Evolutionary conservation across 2,888 invertebrate genomes (phyloP), one percentile per base, ranked within the genome.

Genomic region (Pseudeuparius sepicola): DNA sequence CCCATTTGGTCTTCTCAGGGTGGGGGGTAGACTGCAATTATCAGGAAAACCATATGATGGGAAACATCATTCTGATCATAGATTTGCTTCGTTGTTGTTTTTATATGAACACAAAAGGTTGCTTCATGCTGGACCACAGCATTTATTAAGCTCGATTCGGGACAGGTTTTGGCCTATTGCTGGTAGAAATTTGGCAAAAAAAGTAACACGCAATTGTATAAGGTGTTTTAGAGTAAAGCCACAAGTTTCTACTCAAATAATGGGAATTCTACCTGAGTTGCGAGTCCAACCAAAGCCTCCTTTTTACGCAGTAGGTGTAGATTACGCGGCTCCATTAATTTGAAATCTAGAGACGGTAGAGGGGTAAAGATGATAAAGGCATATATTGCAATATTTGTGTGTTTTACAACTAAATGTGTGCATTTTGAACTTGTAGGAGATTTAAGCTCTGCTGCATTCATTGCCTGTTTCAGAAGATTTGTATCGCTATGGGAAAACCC

Each of bases 401-500:
- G 20, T n/a, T 7, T 20, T 6, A n/a, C n/a, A n/a, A 7, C 20
- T n/a, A 20, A 20, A n/a, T 6, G 7, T 20, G n/a, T n/a, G n/a
- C 20, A 20, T n/a, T 7, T 20, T 20, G 20, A 20, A 11, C 10
- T 26, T 7, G 26, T 26, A 11, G n/a, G 20, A 6, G n/a, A n/a
- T 20, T n/a, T 20, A 6, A 7, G 7, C 6, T 7, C 20, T 6
- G 20, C 6, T 7, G 20, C 20, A 7, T 20, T 20, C 20, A 20
- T 20, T 20, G 6, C n/a, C 6, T 7, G 7, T 7, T 20, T 20
- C 7, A 20, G n/a, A 20, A 6, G 20, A 20, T 20, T 20, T 20
- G 20, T 20, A 11, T 6, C 26, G n/a, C 20, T n/a, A 20, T 25
- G 3, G 34, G 34, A 2, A 30, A 31, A 11, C 31, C 31, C 7